These are phyloP conservation scores for Amblyjoppa proteus DNA, from an alignment of 2,888 invertebrate genomes.

Conservation along the genomic window DNA sequence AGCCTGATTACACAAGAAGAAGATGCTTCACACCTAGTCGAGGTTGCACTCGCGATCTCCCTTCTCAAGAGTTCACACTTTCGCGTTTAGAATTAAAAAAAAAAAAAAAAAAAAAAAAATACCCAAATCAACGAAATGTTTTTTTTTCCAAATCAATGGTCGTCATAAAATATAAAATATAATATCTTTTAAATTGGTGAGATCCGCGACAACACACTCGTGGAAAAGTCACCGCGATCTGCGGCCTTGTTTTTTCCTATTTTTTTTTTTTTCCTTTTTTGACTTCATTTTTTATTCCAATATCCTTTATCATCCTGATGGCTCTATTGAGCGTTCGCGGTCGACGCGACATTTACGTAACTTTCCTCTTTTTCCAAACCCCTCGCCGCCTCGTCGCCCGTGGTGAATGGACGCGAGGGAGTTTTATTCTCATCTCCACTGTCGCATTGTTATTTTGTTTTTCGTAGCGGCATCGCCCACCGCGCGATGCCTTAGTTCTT, in stretches of 20 bases:
- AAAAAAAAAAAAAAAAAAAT: too few relatives aligned
- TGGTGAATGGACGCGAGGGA: background rate
- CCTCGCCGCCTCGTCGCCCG: background rate
- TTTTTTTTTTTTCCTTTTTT: background rate
- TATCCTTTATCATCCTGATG: slow-evolving; percentile 6
- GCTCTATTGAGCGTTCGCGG: background rate
- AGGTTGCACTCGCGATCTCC: background rate
- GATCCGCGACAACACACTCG: background rate
- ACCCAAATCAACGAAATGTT: too few relatives aligned
- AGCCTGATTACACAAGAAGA: background rate
- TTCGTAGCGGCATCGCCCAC: background rate
- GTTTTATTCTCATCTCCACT: background rate
- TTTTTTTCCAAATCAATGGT: too few relatives aligned
- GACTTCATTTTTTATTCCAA: background rate
- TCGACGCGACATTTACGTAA: slow-evolving; percentile 12
- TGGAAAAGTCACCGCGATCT: background rate
- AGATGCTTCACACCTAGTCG: background rate
- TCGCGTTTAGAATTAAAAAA: too few relatives aligned
- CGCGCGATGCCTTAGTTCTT: background rate
- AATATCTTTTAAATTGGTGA: too few relatives aligned
- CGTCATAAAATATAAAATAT: too few relatives aligned
- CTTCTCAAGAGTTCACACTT: background rate
- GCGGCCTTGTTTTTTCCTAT: background rate
- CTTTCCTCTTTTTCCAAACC: background rate
- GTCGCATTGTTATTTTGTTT: background rate